Evolutionary conservation across 2,888 invertebrate genomes (phyloP).

Genomic region (Watsonalla cultraria): DNA sequence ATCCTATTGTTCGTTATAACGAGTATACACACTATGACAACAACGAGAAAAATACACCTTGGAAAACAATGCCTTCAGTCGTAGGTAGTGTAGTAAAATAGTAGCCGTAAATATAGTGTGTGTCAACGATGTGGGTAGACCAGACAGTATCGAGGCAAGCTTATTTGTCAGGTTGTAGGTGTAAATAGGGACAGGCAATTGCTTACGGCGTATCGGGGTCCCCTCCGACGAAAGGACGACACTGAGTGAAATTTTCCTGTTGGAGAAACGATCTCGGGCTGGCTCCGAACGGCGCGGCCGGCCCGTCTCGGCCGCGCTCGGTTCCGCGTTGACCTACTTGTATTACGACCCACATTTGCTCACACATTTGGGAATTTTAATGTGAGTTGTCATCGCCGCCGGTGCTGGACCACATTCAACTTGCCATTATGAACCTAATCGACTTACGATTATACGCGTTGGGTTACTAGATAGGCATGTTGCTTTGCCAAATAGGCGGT

Average conservation of each 20-base stretch:
- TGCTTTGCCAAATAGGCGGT: no score
- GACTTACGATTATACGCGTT: not conserved
- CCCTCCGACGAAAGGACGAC: conserved; percentile 34
- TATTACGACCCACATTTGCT: conserved; percentile 52
- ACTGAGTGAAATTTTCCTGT: conserved; percentile 33
- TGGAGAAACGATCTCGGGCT: conserved; percentile 14
- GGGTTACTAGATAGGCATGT: not conserved
- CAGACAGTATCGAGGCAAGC: conserved; percentile 3
- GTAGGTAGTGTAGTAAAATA: no score
- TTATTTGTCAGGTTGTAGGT: conserved; percentile 17
- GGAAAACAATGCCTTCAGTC: no score
- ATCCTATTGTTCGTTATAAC: no score
- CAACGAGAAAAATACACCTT: no score
- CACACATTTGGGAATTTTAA: conserved; percentile 45
- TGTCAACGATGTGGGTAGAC: not conserved
- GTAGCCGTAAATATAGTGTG: not conserved
- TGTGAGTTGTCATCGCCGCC: conserved; percentile 31
- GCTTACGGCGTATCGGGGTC: conserved; percentile 33
- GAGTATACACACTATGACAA: no score
- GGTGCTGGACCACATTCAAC: conserved; percentile 9
- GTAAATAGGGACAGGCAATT: conserved; percentile 32
- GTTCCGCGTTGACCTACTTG: conserved; percentile 55
- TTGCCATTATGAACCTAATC: not conserved
- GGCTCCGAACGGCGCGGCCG: conserved; percentile 16
- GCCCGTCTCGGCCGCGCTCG: conserved; percentile 15